Evolutionary conservation across 2,888 invertebrate species (phyloP), one percentile per base, ranked within the genome.

Genomic region (Netelia melanura): DNA sequence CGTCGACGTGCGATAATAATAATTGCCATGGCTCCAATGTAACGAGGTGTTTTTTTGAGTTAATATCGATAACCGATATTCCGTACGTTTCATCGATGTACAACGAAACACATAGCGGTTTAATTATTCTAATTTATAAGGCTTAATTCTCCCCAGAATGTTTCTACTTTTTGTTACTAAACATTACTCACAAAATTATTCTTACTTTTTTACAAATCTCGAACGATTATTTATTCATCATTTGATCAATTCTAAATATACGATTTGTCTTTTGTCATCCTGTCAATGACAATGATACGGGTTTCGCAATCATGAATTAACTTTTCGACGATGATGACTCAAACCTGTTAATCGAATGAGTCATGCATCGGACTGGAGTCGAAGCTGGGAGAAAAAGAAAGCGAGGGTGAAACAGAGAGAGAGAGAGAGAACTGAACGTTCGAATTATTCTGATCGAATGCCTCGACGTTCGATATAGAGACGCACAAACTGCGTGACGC

Each of bases 361-460:
- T 25, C 6, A 62, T 62, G 25, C 30, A 38, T 30, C 5, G 3
- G 14, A 5, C 11, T 14, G 14, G n/a, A 6, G 11, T 30, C 62
- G 23, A 21, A 9, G 11, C 23, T 10, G 10, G 23, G 21, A 58
- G 23, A 58, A 21, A 10, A 58, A 58, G 21, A 62, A 9, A 17
- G 17, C 14, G 62, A 23, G 62, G 11, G 21, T 62, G 62, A 23
- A 11, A 25, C 11, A 23, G 62, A 62, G 62, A 62, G 62, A 38
- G 64, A n/a, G 23, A 9, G 25, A 23, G 52, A 21, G 48, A 68
- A 30, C 30, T 3, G 23, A 77, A 44, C 17, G 56, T 48, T 58
- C 25, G 71, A 84, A 76, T 80, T 48, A 65, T 84, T 80, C 67
- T 61, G 80, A 72, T 72, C 75, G 64, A 68, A 77, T 67, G 64